Base-by-base conservation (phyloP, 2,113 vertebrate genomes). In the Gnathonemus longibarbis region DNA sequence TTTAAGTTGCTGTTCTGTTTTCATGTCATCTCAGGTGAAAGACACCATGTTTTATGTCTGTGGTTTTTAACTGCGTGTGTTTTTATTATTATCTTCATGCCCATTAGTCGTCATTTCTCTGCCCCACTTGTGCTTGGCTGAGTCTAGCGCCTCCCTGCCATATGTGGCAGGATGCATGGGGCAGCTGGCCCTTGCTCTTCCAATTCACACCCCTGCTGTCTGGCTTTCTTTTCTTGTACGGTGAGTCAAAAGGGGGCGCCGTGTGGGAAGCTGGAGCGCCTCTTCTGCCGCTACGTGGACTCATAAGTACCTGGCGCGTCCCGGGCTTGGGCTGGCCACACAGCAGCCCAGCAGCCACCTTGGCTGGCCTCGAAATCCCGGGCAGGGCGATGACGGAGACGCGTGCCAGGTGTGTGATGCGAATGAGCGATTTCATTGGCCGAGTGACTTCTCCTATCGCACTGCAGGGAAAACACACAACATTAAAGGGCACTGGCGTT, bases 141-240 rank as follows among this genome's bases (percentile, higher is more conserved):
- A 49, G 27, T n/a, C 83, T 84, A 24, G 85, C 85, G 13, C 50
- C 24, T 19, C 27, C 48, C 50, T 35, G n/a, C 24, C 50, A 15
- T 87, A 53, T 52, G 50, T 87, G 50, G 11, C 49, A 21, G 50
- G 85, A n/a, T 3, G 39, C 45, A 3, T 6, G 5, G 50, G 85
- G n/a, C 31, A 19, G n/a, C 49, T 52, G 85, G 85, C 49, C 24
- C 6, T 27, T 53, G 49, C 85, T 87, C 85, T 27, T 87, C 49
- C 31, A 27, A 56, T 87, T 87, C 85, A 53, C 85, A 87, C 85
- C 84, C 84, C 84, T 48, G 84, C 84, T 15, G 46, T 21, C 19
- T 50, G 45, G n/a, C 48, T 86, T 86, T 86, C 84, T 86, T 86
- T 80, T 13, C 46, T 50, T 46, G 21, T 50, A 49, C n/a, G 19